These are phyloP conservation scores for Ctenochaetus hawaiiensis DNA, from an alignment of 2,797 vertebrate species.

Conservation along the genomic window DNA sequence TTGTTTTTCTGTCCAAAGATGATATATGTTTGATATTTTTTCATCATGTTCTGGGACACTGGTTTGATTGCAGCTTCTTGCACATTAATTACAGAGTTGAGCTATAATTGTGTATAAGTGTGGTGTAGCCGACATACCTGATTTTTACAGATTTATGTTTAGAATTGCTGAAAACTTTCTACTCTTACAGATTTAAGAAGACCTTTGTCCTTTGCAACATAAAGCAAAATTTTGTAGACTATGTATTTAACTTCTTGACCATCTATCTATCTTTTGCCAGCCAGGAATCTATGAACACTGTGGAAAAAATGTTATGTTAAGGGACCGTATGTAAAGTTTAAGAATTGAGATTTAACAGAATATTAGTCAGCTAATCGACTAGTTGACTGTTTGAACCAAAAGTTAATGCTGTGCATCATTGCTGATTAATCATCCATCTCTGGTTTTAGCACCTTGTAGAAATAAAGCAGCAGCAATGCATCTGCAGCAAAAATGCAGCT, in stretches of 20 bases:
- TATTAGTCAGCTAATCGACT: too few species aligned
- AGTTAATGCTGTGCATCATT: too few species aligned
- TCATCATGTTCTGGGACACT: not conserved
- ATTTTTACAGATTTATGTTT: constrained; percentile 5
- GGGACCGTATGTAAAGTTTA: not conserved
- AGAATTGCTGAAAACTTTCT: constrained; percentile 1
- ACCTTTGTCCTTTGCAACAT: not conserved
- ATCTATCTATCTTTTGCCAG: not conserved
- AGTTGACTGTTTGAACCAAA: too few species aligned
- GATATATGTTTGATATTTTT: constrained; percentile 1
- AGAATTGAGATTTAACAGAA: not conserved
- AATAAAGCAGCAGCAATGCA: too few species aligned
- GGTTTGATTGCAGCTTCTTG: constrained; percentile 7
- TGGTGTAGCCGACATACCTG: not conserved
- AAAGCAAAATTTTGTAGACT: not conserved
- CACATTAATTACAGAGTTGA: not conserved
- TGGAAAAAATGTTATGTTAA: not conserved
- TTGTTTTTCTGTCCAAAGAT: not conserved
- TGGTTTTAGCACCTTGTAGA: too few species aligned
- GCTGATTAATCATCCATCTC: too few species aligned
- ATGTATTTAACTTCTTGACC: not conserved
- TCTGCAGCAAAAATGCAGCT: too few species aligned
- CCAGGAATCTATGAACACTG: not conserved
- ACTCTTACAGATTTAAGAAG: not conserved
- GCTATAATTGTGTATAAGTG: not conserved